A percentile compares a stretch with the other conserved stretches of the same genome.
Conservation (phyloP, 2,797 vertebrate genomes). For the Nyctalus aviator region DNA sequence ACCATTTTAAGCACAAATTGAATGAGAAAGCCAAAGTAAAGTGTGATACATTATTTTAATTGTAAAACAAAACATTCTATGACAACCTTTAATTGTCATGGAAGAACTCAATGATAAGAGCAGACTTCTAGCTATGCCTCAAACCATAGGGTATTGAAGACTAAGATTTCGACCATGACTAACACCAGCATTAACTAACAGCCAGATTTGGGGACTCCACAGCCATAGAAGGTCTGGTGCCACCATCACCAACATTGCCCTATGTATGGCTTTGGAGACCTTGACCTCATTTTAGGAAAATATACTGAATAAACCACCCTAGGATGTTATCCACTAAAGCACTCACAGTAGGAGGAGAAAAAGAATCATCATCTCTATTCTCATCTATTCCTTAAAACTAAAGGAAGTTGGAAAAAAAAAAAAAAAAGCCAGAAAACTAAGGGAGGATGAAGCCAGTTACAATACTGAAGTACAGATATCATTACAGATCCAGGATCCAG, state of each 20-base stretch:
- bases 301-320: background rate
- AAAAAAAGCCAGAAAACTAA: background rate
- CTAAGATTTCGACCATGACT: background rate
- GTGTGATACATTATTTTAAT: background rate
- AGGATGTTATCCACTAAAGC: constrained; percentile 1
- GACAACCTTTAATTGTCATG: background rate
- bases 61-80: background rate
- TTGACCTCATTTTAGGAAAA: background rate
- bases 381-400: constrained; percentile 44
- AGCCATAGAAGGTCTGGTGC: background rate
- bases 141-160: background rate
- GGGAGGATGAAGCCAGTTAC: background rate
- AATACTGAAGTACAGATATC: background rate
- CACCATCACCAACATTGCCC: background rate
- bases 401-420: constrained; percentile 41
- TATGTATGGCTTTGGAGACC: background rate
- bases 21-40: background rate
- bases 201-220: background rate
- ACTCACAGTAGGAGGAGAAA: background rate
- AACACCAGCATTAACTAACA: background rate
- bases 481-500: background rate
- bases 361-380: background rate
- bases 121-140: background rate
- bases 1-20: background rate
- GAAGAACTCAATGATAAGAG: background rate